A percentile compares a stretch with the other conserved stretches of the same genome.
Evolutionary conservation across 2,888 invertebrate species (phyloP).

Genomic region (Bimastos eiseni): DNA sequence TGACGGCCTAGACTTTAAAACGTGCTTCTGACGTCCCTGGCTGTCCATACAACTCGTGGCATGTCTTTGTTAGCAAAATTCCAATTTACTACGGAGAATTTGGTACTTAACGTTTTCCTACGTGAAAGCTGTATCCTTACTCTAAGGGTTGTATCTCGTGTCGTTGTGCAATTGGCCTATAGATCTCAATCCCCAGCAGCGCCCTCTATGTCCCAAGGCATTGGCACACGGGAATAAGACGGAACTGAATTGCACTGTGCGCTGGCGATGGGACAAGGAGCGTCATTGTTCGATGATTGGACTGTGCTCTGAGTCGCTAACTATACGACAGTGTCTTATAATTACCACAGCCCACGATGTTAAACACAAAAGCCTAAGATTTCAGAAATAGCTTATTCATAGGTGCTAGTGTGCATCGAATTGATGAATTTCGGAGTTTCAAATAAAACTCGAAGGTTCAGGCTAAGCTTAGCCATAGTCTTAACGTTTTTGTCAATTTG

Average conservation of each 20-base stretch:
- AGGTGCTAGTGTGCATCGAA: neutral
- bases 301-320: too few species aligned
- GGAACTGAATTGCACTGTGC: neutral
- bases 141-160: neutral
- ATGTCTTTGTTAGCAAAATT: neutral
- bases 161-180: neutral
- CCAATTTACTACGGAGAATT: neutral
- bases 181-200: neutral
- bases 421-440: neutral
- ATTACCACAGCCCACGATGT: neutral
- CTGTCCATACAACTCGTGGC: neutral
- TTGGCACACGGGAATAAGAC: neutral
- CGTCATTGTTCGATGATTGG: too few species aligned
- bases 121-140: neutral
- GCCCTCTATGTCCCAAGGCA: neutral
- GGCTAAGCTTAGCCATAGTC: neutral
- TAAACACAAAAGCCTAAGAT: neutral
- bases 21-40: neutral
- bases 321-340: neutral
- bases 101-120: neutral
- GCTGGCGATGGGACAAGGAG: too few species aligned
- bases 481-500: neutral
- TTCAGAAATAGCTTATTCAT: too few species aligned
- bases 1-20: neutral
- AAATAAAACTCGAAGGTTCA: neutral